phyloP scores from a whole-genome alignment of 2,797 vertebrate species.

The Saguinus oedipus region DNA sequence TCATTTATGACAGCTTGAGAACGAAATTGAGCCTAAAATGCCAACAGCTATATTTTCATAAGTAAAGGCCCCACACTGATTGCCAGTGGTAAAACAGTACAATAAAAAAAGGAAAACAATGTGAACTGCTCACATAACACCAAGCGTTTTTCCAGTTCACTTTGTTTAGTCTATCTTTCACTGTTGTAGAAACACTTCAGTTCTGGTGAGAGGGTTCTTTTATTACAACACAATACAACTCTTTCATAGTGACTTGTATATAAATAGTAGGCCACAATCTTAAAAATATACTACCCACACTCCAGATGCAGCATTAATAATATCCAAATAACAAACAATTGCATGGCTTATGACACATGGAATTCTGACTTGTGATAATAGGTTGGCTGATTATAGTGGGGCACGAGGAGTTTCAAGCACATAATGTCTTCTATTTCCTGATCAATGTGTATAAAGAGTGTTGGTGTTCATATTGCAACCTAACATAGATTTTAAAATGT shows the following conservation, averaged over 20 bases:
- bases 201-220: constrained; percentile 68
- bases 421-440: not conserved
- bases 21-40: constrained; percentile 70
- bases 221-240: constrained; percentile 64
- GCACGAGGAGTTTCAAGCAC: not conserved
- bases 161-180: constrained; percentile 58
- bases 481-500: constrained; percentile 10
- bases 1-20: constrained; percentile 75
- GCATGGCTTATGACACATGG: not conserved
- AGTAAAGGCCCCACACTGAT: constrained; percentile 70
- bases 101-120: constrained; percentile 47
- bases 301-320: constrained; percentile 40
- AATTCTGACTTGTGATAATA: not conserved
- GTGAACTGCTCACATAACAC: constrained; percentile 35
- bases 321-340: constrained; percentile 3
- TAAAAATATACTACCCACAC: constrained; percentile 38
- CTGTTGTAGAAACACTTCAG: constrained; percentile 62
- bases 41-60: constrained; percentile 74
- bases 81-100: constrained; percentile 63
- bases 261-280: constrained; percentile 42
- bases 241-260: constrained; percentile 44
- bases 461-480: not conserved
- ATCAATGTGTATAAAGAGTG: not conserved
- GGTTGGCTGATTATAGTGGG: not conserved
- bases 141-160: constrained; percentile 22